Evolutionary conservation across 2,113 vertebrate genomes (phyloP).

Genomic region (Brachionichthys hirsutus): DNA sequence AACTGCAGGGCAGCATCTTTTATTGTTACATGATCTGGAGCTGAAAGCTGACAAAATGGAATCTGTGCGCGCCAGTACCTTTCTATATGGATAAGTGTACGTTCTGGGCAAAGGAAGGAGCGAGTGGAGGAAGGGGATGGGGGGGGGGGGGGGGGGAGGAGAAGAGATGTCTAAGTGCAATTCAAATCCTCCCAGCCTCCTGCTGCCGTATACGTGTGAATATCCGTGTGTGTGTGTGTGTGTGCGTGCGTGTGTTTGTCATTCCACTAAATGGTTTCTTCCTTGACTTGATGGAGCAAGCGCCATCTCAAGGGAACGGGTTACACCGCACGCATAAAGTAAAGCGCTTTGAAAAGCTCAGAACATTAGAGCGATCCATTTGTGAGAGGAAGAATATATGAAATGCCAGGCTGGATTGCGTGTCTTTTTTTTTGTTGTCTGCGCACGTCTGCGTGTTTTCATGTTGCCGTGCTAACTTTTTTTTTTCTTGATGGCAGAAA

Average conservation of each 20-base stretch:
- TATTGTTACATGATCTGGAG: conserved; percentile 79
- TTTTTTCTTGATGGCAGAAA: conserved; percentile 56
- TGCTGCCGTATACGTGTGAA: conserved; percentile 35
- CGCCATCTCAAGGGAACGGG: conserved; percentile 65
- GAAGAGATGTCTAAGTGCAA: conserved; percentile 70
- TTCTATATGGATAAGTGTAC: conserved; percentile 57
- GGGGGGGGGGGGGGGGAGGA: conserved; percentile 58
- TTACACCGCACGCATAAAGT: conserved; percentile 56
- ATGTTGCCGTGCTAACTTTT: conserved; percentile 67
- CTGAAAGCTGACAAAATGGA: conserved; percentile 81
- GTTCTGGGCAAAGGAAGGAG: conserved; percentile 47
- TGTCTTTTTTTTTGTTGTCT: conserved; percentile 17
- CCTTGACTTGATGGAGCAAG: conserved; percentile 74
- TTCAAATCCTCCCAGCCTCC: conserved; percentile 62
- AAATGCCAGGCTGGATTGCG: conserved; percentile 38
- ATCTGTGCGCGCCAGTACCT: conserved; percentile 65
- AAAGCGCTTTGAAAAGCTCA: conserved; percentile 60
- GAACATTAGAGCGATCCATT: conserved; percentile 68
- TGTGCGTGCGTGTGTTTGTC: too few species aligned
- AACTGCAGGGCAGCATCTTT: conserved; percentile 78
- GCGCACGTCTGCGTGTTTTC: conserved; percentile 41
- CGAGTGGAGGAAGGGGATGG: conserved; percentile 48
- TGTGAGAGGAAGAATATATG: conserved; percentile 49
- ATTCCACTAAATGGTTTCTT: conserved; percentile 75
- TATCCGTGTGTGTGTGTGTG: conserved; percentile 54